Evolutionary conservation across 2,113 vertebrate species (phyloP).

Genomic region (Corythaixoides concolor): DNA sequence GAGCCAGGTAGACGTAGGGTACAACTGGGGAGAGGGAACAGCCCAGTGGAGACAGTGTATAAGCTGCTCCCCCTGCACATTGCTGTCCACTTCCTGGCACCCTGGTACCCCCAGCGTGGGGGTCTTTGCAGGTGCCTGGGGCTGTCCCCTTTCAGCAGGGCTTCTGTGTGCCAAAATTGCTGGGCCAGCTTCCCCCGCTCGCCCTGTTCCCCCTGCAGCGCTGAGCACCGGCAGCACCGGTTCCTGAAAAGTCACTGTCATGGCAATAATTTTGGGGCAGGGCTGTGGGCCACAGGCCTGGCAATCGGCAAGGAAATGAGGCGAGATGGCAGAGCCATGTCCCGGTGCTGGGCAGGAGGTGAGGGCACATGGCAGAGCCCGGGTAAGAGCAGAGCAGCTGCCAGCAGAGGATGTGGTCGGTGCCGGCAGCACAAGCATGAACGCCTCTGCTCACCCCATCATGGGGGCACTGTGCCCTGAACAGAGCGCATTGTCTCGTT

Average conservation of each 20-base stretch:
- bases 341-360: not conserved
- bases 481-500: not conserved
- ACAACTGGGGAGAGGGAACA: not conserved
- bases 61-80: not conserved
- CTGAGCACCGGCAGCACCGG: fast-evolving
- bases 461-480: fast-evolving
- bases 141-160: not conserved
- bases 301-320: fast-evolving
- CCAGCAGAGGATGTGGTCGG: slow-evolving; percentile 16
- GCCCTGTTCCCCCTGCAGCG: too few species aligned
- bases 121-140: too few species aligned
- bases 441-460: fast-evolving
- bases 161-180: fast-evolving
- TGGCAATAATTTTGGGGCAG: not conserved
- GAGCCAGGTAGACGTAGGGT: not conserved
- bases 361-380: fast-evolving
- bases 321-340: not conserved
- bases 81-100: not conserved
- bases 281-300: fast-evolving
- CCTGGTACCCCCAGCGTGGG: too few species aligned
- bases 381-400: not conserved
- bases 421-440: fast-evolving
- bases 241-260: not conserved
- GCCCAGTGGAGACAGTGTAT: fast-evolving
- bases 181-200: fast-evolving